A percentile compares a stretch with the other conserved stretches of the same genome.
Evolutionary conservation across 1,140 invertebrate genomes (phyloP).

Genomic region (Temnothorax nylanderi): DNA sequence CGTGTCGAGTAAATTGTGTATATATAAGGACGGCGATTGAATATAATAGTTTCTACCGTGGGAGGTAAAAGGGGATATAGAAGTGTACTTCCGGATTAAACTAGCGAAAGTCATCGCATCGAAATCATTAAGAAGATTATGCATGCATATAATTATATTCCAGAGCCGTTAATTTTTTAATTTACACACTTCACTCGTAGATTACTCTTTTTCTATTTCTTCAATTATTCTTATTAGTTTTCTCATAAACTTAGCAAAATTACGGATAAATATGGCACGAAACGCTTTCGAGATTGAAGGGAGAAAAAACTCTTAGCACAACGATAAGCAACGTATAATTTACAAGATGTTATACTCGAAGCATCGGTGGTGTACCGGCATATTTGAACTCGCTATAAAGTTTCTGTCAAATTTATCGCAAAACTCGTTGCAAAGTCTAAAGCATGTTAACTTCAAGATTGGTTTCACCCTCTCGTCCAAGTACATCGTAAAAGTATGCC

Average conservation of each 20-base stretch:
- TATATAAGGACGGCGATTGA: slow-evolving; percentile 17
- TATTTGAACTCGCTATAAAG: slow-evolving; percentile 39
- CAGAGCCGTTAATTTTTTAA: slow-evolving; percentile 34
- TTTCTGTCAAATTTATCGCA: slow-evolving; percentile 54
- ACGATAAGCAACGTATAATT: slow-evolving; percentile 38
- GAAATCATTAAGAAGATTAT: slow-evolving; percentile 36
- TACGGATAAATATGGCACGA: neutral
- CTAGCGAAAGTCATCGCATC: neutral
- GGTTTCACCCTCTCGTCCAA: slow-evolving; percentile 37
- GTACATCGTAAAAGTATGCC: slow-evolving; percentile 47
- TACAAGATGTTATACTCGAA: slow-evolving; percentile 29
- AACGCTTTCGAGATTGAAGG: neutral
- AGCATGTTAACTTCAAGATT: slow-evolving; percentile 54
- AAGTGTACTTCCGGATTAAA: slow-evolving; percentile 29
- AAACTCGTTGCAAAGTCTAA: slow-evolving; percentile 52
- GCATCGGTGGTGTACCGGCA: neutral
- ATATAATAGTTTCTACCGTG: neutral
- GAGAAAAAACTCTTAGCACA: neutral
- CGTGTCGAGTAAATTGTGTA: slow-evolving; percentile 4
- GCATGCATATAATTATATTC: neutral
- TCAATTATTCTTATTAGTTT: slow-evolving; percentile 8
- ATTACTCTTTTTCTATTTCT: neutral
- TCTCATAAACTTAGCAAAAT: neutral
- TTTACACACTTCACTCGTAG: neutral
- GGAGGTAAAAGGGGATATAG: neutral